A percentile compares a stretch with the other conserved stretches of the same genome.
Evolutionary conservation across 1,140 invertebrate genomes (phyloP).

Genomic region (Macrostomum lignano): DNA sequence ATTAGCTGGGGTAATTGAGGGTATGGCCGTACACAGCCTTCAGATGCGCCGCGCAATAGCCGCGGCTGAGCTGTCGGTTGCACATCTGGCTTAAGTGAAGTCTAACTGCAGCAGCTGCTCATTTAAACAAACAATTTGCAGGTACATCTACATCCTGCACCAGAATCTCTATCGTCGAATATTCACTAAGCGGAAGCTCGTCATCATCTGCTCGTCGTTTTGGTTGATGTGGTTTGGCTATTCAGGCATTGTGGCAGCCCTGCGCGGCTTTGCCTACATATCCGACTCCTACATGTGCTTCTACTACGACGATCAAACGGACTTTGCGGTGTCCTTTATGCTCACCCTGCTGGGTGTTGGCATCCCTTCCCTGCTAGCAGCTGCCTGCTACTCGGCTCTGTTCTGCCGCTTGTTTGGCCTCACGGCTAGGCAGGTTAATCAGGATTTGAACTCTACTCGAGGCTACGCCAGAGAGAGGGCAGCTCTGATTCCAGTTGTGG

Average conservation of each 20-base stretch:
- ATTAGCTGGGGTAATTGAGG: too few species aligned
- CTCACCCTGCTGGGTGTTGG: not conserved
- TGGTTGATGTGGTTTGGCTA: constrained; percentile 1
- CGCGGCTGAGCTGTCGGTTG: too few species aligned
- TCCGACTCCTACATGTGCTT: constrained; percentile 1
- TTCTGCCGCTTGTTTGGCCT: not conserved
- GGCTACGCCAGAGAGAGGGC: too few species aligned
- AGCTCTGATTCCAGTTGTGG: not conserved
- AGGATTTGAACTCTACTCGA: not conserved
- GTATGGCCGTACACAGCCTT: too few species aligned
- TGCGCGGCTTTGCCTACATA: not conserved
- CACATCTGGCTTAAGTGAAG: too few species aligned
- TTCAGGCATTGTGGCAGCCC: too few species aligned
- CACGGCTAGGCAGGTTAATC: not conserved
- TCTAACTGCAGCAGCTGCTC: too few species aligned
- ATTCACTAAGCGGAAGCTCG: not conserved
- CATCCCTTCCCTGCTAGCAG: not conserved
- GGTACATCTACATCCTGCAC: not conserved
- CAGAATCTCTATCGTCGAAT: not conserved
- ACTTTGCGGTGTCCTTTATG: not conserved
- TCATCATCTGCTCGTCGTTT: not conserved
- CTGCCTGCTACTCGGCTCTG: not conserved
- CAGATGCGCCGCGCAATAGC: too few species aligned
- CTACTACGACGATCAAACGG: not conserved
- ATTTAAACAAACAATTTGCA: too few species aligned